Percentiles rank a stretch among this genome's conserved stretches.
phyloP scores from a whole-genome alignment of 2,888 invertebrate species.

The Unio pictorum region DNA sequence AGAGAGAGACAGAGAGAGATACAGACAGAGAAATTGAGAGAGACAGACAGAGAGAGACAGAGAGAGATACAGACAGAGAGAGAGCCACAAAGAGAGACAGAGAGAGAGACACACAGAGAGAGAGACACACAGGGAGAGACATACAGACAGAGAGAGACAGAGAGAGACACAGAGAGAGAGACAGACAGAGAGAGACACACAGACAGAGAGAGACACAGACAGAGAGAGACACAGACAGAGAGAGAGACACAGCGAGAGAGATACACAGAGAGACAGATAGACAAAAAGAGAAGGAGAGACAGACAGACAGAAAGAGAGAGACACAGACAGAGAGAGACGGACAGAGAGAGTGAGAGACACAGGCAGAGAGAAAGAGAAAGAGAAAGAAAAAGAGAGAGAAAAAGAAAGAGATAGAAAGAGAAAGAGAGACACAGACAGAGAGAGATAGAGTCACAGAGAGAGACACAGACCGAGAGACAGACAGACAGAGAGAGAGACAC shows the following conservation, averaged over 20 bases:
- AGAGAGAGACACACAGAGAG: constrained; percentile 1
- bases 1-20: neutral
- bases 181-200: neutral
- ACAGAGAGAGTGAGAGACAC: neutral
- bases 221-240: neutral
- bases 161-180: neutral
- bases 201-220: neutral
- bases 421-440: no score
- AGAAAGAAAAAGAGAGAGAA: neutral
- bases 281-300: neutral
- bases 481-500: neutral
- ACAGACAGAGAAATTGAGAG: neutral
- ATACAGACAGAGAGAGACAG: neutral
- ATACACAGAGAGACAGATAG: neutral
- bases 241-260: no score
- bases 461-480: neutral
- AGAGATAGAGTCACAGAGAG: neutral
- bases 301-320: neutral
- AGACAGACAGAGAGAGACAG: neutral
- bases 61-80: neutral
- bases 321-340: neutral
- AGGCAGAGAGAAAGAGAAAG: neutral
- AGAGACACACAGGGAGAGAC: neutral
- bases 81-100: neutral
- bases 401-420: neutral